Conservation (phyloP, 2,888 invertebrate genomes). For the Xiphydria camelus region DNA sequence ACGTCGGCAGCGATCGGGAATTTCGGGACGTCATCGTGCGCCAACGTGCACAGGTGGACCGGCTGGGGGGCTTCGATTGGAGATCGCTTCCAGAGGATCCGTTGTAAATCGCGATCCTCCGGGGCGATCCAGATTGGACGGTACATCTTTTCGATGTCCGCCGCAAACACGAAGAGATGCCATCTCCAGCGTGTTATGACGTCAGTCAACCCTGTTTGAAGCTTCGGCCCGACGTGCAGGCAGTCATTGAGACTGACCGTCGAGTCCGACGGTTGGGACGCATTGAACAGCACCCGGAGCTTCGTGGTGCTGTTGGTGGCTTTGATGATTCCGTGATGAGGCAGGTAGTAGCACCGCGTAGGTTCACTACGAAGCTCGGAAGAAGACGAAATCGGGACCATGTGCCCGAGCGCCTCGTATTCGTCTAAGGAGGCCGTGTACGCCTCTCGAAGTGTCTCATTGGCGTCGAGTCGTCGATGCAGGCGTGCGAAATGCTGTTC, state of each 20-base stretch:
- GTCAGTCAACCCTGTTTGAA: slow-evolving; percentile 7
- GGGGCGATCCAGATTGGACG: too few relatives aligned
- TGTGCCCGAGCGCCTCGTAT: too few relatives aligned
- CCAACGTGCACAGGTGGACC: slow-evolving; percentile 14
- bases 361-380: too few relatives aligned
- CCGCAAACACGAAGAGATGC: background rate
- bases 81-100: too few relatives aligned
- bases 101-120: too few relatives aligned
- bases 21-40: slow-evolving; percentile 6
- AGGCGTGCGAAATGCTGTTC: too few relatives aligned
- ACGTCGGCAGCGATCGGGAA: slow-evolving; percentile 6
- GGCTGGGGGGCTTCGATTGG: background rate
- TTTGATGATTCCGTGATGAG: slow-evolving; percentile 5
- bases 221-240: slow-evolving; percentile 16
- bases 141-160: too few relatives aligned
- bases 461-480: too few relatives aligned
- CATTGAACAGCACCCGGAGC: slow-evolving; percentile 15
- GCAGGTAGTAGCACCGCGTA: slow-evolving; percentile 6
- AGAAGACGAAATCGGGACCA: too few relatives aligned
- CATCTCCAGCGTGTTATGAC: slow-evolving; percentile 7
- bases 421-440: too few relatives aligned
- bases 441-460: too few relatives aligned
- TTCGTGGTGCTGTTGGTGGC: slow-evolving; percentile 5
- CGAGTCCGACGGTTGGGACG: slow-evolving; percentile 1
- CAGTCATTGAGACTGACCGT: slow-evolving; percentile 11